Base-by-base conservation (phyloP, 2,797 vertebrate species). In the Paguma larvata region DNA sequence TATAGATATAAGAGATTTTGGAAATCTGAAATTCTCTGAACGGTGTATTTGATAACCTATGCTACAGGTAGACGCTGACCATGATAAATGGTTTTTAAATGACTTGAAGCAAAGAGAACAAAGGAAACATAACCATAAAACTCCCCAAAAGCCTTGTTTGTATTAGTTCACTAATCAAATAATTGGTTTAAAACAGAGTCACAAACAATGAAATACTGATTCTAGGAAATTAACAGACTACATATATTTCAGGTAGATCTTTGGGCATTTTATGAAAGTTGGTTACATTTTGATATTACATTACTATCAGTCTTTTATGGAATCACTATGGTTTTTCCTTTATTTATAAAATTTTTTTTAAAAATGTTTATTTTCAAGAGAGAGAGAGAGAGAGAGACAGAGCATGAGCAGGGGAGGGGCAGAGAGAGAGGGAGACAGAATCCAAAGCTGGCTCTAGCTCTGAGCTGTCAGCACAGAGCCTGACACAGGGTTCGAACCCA, bases 251-350 rank as follows among this genome's bases (percentile, higher is more conserved):
- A 89, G 16, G 59, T 30, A 78, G 11, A 67, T 32, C 30, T 84
- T 30, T 85, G 77, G 23, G 34, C 63, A 75, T 91, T 88, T 85
- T 70, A 89, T 1, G 18, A 19, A 75, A 87, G 46, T 73, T 83
- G 67, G 63, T 85, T 72, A 91, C 25, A 86, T 65, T 82, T 89
- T 88, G 30, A 72, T 87, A 87, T 62, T 83, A 30, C 38, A 75
- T 79, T 53, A 95, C 41, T 94, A 89, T 8, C 13, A 85, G 21
- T 90, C 65, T 82, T 93, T 96, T 70, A 94, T 65, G 38, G 93
- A 86, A 94, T 85, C 25, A 88, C n/a, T 75, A 91, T 77, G 10
- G 6, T 84, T 89, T 89, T 80, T 46, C 32, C 70, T 91, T 62
- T 13, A 93, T 59, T 23, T 59, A 59, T 23, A 59, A 59, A 59